These are phyloP conservation scores for Aulostomus chinensis DNA, from an alignment of 2,797 vertebrate species.

Conservation along the genomic window DNA sequence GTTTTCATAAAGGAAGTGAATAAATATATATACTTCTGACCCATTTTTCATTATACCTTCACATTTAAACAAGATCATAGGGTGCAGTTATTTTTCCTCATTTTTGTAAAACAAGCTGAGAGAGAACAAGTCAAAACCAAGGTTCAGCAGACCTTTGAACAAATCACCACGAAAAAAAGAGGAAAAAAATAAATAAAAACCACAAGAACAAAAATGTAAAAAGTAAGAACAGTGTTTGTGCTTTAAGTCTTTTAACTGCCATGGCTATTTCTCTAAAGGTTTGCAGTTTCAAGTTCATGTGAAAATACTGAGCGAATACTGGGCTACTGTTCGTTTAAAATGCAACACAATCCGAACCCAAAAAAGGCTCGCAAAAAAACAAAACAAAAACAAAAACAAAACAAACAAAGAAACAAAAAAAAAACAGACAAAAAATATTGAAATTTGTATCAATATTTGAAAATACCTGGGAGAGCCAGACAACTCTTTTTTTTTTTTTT, in stretches of 20 bases:
- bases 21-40: constrained; percentile 81
- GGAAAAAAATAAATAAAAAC: constrained; percentile 7
- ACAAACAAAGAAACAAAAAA: no score
- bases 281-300: constrained; percentile 67
- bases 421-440: no score
- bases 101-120: constrained; percentile 74
- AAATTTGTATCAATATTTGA: no score
- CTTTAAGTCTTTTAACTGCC: constrained; percentile 77
- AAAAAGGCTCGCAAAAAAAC: constrained; percentile 35
- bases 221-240: constrained; percentile 75
- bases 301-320: constrained; percentile 56
- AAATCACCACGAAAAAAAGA: constrained; percentile 58
- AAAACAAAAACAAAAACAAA: no score
- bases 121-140: constrained; percentile 67
- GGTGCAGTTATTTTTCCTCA: constrained; percentile 65
- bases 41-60: constrained; percentile 75
- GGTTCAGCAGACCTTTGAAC: constrained; percentile 49
- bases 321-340: constrained; percentile 30
- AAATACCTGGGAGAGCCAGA: constrained; percentile 49
- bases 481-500: constrained; percentile 1
- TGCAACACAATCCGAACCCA: constrained; percentile 40
- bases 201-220: constrained; percentile 30
- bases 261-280: constrained; percentile 76
- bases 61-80: constrained; percentile 81
- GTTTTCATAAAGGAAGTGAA: constrained; percentile 81